These are phyloP conservation scores for Andricus curvator DNA, from an alignment of 2,888 invertebrate species.

Conservation along the genomic window DNA sequence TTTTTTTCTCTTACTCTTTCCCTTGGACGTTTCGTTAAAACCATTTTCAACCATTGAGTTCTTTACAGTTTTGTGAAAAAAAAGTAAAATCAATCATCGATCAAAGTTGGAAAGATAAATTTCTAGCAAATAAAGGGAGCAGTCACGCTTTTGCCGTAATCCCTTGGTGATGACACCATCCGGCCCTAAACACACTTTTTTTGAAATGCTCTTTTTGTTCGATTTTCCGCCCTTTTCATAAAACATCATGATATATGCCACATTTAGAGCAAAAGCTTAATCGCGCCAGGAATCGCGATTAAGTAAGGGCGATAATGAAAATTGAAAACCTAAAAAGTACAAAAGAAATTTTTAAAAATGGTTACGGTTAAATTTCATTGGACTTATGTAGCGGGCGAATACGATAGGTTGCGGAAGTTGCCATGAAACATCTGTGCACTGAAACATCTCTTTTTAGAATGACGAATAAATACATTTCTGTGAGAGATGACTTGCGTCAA, in stretches of 20 bases:
- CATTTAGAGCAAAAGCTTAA: neutral
- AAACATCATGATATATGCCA: neutral
- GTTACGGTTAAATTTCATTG: neutral
- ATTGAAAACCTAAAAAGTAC: neutral
- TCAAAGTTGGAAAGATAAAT: neutral
- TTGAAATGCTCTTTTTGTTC: neutral
- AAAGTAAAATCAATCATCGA: neutral
- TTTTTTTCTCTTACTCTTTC: neutral
- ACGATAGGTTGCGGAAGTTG: neutral
- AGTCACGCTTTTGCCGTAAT: neutral
- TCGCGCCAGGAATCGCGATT: constrained; percentile 10
- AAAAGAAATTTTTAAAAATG: neutral
- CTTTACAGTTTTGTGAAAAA: neutral
- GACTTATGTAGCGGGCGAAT: neutral
- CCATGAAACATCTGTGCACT: neutral
- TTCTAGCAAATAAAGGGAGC: neutral
- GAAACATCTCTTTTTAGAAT: neutral
- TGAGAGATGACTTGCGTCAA: neutral
- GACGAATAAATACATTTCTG: neutral
- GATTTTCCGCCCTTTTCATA: neutral
- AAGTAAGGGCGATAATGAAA: neutral
- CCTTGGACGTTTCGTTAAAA: neutral
- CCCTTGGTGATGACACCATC: neutral
- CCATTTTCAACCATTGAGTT: neutral
- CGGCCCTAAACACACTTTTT: neutral